Evolutionary conservation across 2,888 invertebrate species (phyloP), one percentile per base, ranked within the genome.

Genomic region (Netelia fuscicornis): DNA sequence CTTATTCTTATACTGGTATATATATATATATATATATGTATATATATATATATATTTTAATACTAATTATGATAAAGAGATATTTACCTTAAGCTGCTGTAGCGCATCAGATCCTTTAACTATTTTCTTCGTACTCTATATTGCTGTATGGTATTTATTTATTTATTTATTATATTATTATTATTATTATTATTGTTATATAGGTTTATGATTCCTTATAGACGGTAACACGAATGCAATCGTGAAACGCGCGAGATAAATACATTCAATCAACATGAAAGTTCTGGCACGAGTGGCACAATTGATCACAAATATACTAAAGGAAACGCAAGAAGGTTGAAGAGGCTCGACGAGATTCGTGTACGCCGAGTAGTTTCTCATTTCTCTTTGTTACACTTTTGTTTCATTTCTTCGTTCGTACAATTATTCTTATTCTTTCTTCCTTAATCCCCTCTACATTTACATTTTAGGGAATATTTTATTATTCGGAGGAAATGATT

Each of bases 201-300:
- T 76, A 71, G 48, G 37, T 77, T 52, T 67, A 81, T 78, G 81
- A 84, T 81, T 84, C 77, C 81, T 81, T 79, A 85, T 65, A 64
- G 65, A 58, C 25, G 74, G 70, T 79, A 79, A 78, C 81, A 76
- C 81, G 81, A 77, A 74, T 79, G 60, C 76, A 82, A 85, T 81
- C 71, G 81, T 82, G 81, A 79, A 85, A 82, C 84, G 80, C 81
- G 85, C 79, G 81, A 75, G 79, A 82, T 81, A 82, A 74, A 82
- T 79, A 85, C 85, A 78, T 85, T 81, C 72, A 85, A 85, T 85
- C 85, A 85, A 85, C 85, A 85, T 85, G 71, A 83, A 83, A 84
- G 86, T 88, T 87, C 87, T 88, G 91, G 88, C 91, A 91, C 91
- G 90, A 90, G 89, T 92, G 92, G 92, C 92, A 91, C 91, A 91